Conservation (phyloP, 2,113 vertebrate species). For the Lagopus leucura region DNA sequence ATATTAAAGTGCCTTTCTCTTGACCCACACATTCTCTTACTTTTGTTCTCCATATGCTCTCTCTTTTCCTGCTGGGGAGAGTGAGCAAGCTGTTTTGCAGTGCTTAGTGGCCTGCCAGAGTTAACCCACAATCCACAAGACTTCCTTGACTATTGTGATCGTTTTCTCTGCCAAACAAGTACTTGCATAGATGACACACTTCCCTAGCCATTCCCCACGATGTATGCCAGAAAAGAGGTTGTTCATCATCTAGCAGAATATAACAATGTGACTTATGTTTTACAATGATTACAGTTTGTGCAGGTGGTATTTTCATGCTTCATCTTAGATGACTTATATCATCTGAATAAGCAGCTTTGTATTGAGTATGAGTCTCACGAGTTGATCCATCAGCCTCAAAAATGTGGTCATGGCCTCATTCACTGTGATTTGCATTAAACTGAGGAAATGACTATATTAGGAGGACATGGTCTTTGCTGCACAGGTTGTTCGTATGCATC, state of each 20-base stretch:
- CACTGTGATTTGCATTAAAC: not conserved
- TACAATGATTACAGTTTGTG: slow-evolving; percentile 1
- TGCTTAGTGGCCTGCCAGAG: not conserved
- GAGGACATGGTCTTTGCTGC: not conserved
- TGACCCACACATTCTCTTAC: accelerated
- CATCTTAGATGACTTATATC: not conserved
- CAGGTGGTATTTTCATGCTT: slow-evolving; percentile 3
- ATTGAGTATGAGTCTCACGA: not conserved
- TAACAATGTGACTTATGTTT: not conserved
- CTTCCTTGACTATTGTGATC: not conserved
- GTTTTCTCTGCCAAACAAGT: not conserved
- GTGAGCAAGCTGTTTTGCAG: accelerated
- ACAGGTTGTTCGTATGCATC: not conserved
- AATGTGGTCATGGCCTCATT: not conserved
- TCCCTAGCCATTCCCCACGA: not conserved
- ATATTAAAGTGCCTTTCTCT: not conserved
- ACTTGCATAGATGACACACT: not conserved
- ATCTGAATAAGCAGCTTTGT: not conserved
- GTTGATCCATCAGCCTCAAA: not conserved
- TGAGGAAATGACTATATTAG: not conserved
- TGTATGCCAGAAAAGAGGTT: accelerated
- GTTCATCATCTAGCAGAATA: not conserved
- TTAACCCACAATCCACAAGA: not conserved
- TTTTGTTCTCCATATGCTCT: not conserved
- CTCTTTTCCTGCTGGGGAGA: accelerated